Evolutionary conservation across 2,113 vertebrate genomes (phyloP).

Genomic region (Dicerorhinus sumatrensis): DNA sequence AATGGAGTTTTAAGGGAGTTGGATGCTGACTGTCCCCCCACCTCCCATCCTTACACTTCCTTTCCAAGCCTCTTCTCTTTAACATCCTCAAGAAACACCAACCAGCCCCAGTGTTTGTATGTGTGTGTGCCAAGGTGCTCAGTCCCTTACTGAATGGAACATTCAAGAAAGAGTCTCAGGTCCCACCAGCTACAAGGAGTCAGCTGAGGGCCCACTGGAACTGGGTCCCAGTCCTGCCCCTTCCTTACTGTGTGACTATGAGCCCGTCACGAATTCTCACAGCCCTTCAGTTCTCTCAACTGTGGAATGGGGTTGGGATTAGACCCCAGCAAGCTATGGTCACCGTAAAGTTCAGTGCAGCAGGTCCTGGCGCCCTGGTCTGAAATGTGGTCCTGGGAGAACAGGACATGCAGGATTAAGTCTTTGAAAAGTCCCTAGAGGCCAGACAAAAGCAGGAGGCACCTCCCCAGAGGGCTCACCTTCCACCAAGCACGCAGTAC

Average conservation of each 20-base stretch:
- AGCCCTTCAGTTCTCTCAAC: background rate
- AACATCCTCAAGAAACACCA: background rate
- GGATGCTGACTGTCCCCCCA: too few species aligned
- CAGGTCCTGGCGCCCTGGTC: background rate
- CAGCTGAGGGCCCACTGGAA: background rate
- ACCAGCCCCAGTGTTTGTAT: background rate
- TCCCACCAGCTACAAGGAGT: background rate
- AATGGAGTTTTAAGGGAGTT: conserved; percentile 39
- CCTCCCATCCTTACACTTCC: background rate
- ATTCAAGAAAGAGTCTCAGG: background rate
- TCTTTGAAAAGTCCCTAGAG: background rate
- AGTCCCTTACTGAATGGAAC: background rate
- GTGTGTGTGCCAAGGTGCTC: background rate
- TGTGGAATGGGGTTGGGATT: background rate
- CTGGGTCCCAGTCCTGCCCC: background rate
- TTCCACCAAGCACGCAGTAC: background rate
- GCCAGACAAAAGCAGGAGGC: conserved; percentile 1
- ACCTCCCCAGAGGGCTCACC: background rate
- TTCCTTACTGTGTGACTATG: background rate
- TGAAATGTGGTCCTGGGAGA: conserved; percentile 38
- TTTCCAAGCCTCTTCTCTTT: background rate
- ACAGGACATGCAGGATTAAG: background rate
- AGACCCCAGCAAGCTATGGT: background rate
- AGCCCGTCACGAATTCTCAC: background rate
- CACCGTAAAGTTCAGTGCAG: background rate